Base-by-base conservation (phyloP, 2,113 vertebrate genomes). In the Melanotaenia duboulayi region DNA sequence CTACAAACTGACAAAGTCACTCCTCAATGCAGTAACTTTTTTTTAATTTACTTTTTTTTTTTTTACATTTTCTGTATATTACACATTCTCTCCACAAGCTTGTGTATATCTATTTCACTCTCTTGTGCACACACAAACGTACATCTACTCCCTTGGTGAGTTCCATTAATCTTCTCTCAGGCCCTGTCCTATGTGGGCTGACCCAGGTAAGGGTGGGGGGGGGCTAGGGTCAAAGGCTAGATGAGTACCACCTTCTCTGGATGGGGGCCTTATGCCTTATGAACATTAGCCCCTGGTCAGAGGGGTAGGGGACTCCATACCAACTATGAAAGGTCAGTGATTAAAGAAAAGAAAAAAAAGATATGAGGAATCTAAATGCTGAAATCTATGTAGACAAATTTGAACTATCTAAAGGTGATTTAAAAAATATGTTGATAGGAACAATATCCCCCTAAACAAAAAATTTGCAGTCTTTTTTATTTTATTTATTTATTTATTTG, bases 81-180 rank as follows among this genome's bases (percentile, higher is more conserved):
- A 9, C 3, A 42, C 7, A 11, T n/a, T 22, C 19, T 50, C 35
- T 50, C 52, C 32, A 35, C 8, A 9, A 35, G 32, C 5, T 35
- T 35, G 32, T 35, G 32, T 35, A 35, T 7, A 35, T 35, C 32
- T 35, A 35, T 9, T 35, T 35, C 8, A 35, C 8, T 9, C 32
- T 35, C 32, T 35, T 35, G 5, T 35, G 32, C 32, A 35, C 32
- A 78, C 55, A 69, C 65, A 66, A 75, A 69, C n/a, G 80, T 80
- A 86, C 88, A 87, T 80, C 80, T 82, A 81, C 78, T 81, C 76
- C 59, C 55, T 39, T 32, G 71, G 66, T 62, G 65, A 78, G 50
- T 79, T 88, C 81, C 88, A 92, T 92, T 92, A 91, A 90, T 91
- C 89, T 91, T 92, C 71, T 90, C 78, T 66, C 65, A 75, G 65